These are phyloP conservation scores for Buceros bicornis DNA, from an alignment of 2,797 vertebrate species.

Conservation along the genomic window DNA sequence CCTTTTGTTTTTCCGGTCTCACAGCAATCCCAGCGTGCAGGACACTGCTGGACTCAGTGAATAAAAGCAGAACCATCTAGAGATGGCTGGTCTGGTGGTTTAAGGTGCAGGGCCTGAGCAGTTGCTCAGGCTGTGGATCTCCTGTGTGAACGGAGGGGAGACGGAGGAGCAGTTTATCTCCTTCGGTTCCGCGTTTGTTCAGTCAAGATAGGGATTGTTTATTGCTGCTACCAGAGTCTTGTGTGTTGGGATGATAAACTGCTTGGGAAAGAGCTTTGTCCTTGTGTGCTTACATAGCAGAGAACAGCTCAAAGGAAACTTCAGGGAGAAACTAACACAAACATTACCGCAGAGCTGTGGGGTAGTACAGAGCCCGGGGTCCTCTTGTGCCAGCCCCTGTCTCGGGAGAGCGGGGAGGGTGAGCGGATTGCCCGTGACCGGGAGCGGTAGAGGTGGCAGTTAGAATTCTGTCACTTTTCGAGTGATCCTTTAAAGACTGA, in stretches of 20 bases:
- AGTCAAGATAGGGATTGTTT: not conserved
- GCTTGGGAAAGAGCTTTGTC: not conserved
- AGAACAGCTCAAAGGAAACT: not conserved
- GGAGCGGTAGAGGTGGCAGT: not conserved
- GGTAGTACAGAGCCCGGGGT: accelerated
- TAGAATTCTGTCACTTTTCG: not conserved
- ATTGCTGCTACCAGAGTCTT: not conserved
- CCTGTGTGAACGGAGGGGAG: not conserved
- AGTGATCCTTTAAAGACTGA: not conserved
- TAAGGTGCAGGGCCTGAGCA: not conserved
- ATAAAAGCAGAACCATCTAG: not conserved
- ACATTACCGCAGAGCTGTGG: not conserved
- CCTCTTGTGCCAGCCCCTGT: not conserved
- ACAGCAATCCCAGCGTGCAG: not conserved
- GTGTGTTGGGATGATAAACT: not conserved
- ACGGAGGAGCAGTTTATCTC: not conserved
- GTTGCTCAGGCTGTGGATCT: not conserved
- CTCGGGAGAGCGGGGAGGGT: not conserved
- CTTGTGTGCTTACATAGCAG: not conserved
- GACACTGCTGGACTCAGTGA: accelerated
- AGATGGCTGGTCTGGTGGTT: accelerated
- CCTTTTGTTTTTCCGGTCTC: not conserved
- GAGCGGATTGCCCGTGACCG: accelerated
- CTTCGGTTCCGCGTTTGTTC: not conserved
- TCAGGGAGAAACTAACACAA: not conserved